These are phyloP conservation scores for Actenoides lindsayi DNA, from an alignment of 2,113 vertebrate genomes.

Conservation along the genomic window DNA sequence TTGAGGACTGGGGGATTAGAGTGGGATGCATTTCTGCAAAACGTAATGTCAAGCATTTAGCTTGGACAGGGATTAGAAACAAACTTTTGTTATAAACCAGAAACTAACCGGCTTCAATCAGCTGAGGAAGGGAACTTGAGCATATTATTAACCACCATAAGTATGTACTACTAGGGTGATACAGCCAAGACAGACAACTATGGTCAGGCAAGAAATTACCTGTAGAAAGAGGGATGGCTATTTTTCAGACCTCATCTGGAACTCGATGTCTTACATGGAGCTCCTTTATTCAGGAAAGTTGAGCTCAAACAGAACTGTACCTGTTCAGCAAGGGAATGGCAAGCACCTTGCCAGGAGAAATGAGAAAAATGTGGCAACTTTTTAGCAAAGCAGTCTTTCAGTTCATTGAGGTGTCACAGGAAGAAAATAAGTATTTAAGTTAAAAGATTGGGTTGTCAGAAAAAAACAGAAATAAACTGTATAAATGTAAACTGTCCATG, in stretches of 20 bases:
- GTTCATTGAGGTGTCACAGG: neutral
- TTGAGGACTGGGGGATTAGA: neutral
- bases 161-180: neutral
- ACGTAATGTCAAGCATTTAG: neutral
- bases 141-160: neutral
- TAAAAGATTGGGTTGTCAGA: neutral
- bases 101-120: neutral
- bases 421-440: neutral
- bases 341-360: neutral
- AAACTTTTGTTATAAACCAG: neutral
- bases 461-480: neutral
- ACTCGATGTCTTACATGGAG: fast-evolving
- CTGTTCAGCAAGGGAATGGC: neutral
- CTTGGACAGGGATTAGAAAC: neutral
- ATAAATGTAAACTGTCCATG: neutral
- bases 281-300: neutral
- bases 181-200: neutral
- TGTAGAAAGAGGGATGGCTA: neutral
- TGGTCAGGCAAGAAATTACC: neutral
- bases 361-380: neutral
- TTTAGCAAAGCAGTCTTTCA: neutral
- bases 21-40: neutral
- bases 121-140: neutral
- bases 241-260: neutral
- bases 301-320: neutral